Percentiles rank a stretch among this genome's conserved stretches.
Conservation (phyloP, 2,113 vertebrate genomes). For the Myanophis thanlyinensis region DNA sequence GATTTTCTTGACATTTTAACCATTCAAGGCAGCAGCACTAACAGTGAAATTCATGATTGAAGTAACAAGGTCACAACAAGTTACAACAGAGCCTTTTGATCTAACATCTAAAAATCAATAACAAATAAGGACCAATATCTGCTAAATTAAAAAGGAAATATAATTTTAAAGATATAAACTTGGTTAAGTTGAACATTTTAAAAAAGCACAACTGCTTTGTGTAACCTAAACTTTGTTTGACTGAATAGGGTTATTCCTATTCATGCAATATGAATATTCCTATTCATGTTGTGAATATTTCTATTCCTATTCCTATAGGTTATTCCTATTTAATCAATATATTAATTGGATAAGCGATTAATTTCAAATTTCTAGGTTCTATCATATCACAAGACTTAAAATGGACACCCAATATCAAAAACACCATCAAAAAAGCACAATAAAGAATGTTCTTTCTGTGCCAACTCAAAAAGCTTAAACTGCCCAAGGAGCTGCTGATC, state of each 20-base stretch:
- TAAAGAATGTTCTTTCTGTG: too few species aligned
- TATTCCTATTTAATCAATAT: background rate
- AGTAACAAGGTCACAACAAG: background rate
- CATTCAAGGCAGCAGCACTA: background rate
- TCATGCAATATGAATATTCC: background rate
- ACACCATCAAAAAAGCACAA: too few species aligned
- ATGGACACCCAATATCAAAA: too few species aligned
- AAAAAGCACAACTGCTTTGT: background rate
- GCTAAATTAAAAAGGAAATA: background rate
- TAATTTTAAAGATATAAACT: background rate
- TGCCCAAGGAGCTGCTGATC: too few species aligned
- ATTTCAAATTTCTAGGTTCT: too few species aligned
- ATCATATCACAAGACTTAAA: too few species aligned
- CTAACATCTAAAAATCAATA: background rate
- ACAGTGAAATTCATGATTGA: slow-evolving; percentile 5
- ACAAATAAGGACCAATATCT: background rate
- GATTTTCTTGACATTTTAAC: slow-evolving; percentile 27
- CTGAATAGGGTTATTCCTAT: background rate
- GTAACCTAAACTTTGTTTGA: background rate
- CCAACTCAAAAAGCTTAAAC: too few species aligned
- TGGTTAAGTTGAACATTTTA: background rate
- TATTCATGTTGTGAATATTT: background rate
- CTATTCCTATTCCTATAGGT: too few species aligned
- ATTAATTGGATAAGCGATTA: background rate
- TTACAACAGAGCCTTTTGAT: background rate